Base-by-base conservation (phyloP, 2,797 vertebrate genomes). In the Selene dorsalis region DNA sequence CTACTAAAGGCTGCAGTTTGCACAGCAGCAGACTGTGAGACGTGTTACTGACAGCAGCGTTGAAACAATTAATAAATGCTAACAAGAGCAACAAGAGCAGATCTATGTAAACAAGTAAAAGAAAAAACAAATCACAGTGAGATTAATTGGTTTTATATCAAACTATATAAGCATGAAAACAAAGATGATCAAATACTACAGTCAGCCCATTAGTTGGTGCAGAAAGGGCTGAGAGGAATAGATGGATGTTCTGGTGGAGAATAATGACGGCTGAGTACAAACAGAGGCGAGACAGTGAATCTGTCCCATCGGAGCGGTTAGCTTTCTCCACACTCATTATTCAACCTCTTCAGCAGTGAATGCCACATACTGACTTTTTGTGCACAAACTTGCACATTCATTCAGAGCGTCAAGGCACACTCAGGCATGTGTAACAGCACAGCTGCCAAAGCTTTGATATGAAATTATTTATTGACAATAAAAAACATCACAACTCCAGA, bases 191-290 rank as follows among this genome's bases (percentile, higher is more conserved):
- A 79, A 85, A 84, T 56, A 52, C 55, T 56, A 10, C 64, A 78
- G 73, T 61, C 50, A 66, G 69, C 18, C 69, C 75, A 82, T 84
- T 83, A 82, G 82, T 84, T 87, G 65, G 76, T 26, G 8, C n/a
- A 66, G 65, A 65, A 59, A 77, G 12, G 68, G 72, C 69, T 39
- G 50, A 63, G 68, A 82, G 4, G 47, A 67, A 71, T 20, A 67
- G 56, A 79, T 75, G 78, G 75, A 75, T 67, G 50, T 20, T 35
- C 67, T 22, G 65, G 24, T 72, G 75, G 77, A 87, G 81, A 82
- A 77, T 43, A 77, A 90, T 77, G 82, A 73, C 32, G 47, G 77
- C 75, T 67, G 81, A 84, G 69, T 52, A 77, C 58, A 86, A 88
- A 80, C 86, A 75, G 64, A 74, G 39, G 50, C 64, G 16, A 80